Base-by-base conservation (phyloP, 2,113 vertebrate genomes). In the Progne subis region DNA sequence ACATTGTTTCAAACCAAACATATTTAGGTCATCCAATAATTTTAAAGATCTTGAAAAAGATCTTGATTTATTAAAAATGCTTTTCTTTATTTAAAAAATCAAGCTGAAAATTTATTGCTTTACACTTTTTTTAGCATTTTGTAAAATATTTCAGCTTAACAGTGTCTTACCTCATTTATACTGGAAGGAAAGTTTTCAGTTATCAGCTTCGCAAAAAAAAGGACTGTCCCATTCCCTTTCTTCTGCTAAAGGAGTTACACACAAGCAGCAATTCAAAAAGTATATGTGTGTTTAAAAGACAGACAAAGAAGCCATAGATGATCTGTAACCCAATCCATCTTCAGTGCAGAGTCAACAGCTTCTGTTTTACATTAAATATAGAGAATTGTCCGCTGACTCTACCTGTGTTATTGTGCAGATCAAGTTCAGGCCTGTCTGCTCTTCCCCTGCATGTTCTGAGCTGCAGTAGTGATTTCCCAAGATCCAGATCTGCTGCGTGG, bases 161-260 rank as follows among this genome's bases (percentile, higher is more conserved):
- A 4, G 37, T 39, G 17, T 68, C 98, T 96, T 98, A 98, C 98
- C 98, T 98, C 95, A 91, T 71, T 85, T 92, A 74, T 44, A 90
- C 43, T 21, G 31, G 39, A 89, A 93, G 80, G 12, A 92, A 86
- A 82, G 11, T 55, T 63, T 96, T 96, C 95, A 43, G 55, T 76
- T 64, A 39, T 76, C 81, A 75, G n/a, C 72, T 72, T 80, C 74
- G 31, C 63, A 95, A 95, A 88, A 95, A 96, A 49, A 88, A 32
- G 20, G 41, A 44, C 74, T 70, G 88, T 70, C 34, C 65, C 84
- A 84, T 91, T 81, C 86, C 56, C 53, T 76, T 15, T 88, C 68
- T 64, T 92, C 77, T 68, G 78, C 64, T 91, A 92, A 90, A 95
- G 49, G 74, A 94, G 81, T 68, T 55, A 24, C n/a, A 81, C 65